Evolutionary conservation across 2,888 invertebrate species (phyloP).

Genomic region (Exephanes ischioxanthus): DNA sequence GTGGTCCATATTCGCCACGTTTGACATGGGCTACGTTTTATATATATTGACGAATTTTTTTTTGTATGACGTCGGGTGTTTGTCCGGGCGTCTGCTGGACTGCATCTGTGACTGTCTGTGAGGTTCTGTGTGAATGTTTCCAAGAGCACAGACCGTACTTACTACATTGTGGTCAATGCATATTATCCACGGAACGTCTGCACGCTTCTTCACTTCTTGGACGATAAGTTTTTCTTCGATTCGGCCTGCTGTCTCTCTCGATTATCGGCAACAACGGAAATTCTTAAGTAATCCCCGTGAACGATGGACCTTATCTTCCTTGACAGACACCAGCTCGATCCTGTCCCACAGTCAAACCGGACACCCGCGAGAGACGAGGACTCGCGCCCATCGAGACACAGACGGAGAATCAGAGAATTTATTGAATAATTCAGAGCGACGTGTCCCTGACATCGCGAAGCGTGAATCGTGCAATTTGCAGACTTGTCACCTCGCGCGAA

Average conservation of each 20-base stretch:
- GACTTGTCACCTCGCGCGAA: conserved; percentile 60
- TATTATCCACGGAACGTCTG: background rate
- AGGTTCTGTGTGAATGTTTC: too few species aligned
- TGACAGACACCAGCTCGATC: background rate
- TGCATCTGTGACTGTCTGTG: too few species aligned
- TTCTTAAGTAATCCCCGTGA: background rate
- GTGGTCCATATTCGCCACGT: background rate
- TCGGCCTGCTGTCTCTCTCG: too few species aligned
- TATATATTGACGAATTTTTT: too few species aligned
- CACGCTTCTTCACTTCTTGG: conserved; percentile 14
- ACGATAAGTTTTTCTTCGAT: background rate
- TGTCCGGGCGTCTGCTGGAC: too few species aligned
- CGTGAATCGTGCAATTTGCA: conserved; percentile 67
- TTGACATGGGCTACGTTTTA: background rate
- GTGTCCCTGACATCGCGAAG: conserved; percentile 33
- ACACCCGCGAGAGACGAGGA: conserved; percentile 23
- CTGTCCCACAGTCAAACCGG: background rate
- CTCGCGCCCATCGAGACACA: background rate
- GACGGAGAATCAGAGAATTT: conserved; percentile 46
- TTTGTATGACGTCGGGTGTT: too few species aligned
- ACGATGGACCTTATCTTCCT: background rate
- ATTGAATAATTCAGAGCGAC: conserved; percentile 65
- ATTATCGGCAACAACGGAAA: background rate
- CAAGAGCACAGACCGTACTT: too few species aligned
- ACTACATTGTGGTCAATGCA: too few species aligned